phyloP scores from a whole-genome alignment of 2,797 vertebrate genomes.

The Sebastes trivittatus region DNA sequence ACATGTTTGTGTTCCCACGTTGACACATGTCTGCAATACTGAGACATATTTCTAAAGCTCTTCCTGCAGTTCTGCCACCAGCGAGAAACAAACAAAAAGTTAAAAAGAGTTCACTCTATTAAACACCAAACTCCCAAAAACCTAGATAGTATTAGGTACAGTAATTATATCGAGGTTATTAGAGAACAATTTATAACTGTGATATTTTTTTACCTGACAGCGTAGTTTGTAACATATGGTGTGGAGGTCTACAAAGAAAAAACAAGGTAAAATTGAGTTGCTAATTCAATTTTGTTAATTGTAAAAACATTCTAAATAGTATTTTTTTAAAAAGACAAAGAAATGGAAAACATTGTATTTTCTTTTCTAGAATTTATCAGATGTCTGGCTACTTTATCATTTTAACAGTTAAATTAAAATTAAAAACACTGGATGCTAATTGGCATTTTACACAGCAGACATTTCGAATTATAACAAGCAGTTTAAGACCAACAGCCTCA shows the following conservation, averaged over 20 bases:
- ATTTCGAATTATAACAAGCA: no score
- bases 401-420: no score
- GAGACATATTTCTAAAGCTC: rapidly evolving
- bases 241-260: neutral
- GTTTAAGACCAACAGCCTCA: no score
- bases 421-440: no score
- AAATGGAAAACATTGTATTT: neutral
- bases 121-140: neutral
- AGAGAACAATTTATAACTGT: neutral
- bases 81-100: neutral
- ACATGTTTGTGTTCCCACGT: neutral
- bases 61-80: constrained; percentile 39
- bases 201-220: constrained; percentile 53
- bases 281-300: neutral
- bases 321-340: neutral
- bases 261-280: neutral
- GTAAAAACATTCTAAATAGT: neutral
- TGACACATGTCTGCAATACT: constrained; percentile 5
- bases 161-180: neutral
- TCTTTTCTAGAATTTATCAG: no score
- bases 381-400: no score
- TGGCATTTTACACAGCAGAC: no score
- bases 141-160: neutral
- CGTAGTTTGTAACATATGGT: neutral
- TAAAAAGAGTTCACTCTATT: neutral